Conservation (phyloP, 2,888 invertebrate species). For the Patella caerulea region DNA sequence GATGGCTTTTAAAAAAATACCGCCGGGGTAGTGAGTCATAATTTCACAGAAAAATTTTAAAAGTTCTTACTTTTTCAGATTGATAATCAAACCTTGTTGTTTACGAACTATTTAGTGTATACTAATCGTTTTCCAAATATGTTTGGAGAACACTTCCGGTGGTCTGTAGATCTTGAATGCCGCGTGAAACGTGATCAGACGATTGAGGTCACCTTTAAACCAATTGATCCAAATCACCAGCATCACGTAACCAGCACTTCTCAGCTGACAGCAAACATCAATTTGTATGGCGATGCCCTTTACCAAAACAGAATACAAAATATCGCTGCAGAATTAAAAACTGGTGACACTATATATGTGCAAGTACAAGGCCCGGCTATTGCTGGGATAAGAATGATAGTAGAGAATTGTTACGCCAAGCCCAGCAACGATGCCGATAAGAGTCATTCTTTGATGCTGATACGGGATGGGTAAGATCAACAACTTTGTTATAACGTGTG, state of each 20-base stretch:
- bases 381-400: not conserved
- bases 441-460: not conserved
- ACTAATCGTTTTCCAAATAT: not conserved
- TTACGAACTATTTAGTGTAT: not conserved
- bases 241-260: not conserved
- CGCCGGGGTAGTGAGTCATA: too few species aligned
- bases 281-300: not conserved
- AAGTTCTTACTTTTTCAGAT: not conserved
- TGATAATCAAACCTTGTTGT: not conserved
- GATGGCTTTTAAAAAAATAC: too few species aligned
- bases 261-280: not conserved
- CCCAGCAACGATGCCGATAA: not conserved
- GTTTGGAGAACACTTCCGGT: not conserved
- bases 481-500: too few species aligned
- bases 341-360: not conserved
- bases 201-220: not conserved
- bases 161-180: not conserved
- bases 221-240: not conserved
- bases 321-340: not conserved
- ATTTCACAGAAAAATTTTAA: too few species aligned
- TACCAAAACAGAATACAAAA: not conserved
- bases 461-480: not conserved
- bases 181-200: not conserved
- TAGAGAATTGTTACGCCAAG: conserved; percentile 2
- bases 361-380: not conserved